A percentile compares a stretch with the other conserved stretches of the same genome.
These are phyloP conservation scores for Pica pica DNA, from an alignment of 2,113 vertebrate genomes.

Conservation along the genomic window DNA sequence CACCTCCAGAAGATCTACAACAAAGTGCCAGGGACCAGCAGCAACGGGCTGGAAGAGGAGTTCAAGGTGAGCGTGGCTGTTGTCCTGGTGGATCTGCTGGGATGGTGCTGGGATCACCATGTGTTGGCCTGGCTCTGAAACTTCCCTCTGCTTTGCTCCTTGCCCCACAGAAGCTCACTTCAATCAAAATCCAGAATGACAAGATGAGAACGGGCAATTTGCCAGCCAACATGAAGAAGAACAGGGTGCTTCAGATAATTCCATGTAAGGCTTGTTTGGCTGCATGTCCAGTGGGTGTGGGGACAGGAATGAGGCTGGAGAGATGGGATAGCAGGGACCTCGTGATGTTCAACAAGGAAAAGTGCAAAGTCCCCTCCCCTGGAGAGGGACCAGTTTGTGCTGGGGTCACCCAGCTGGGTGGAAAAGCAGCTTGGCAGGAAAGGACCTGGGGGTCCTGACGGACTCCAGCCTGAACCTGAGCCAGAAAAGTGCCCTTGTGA, in stretches of 20 bases:
- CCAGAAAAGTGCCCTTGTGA: background rate
- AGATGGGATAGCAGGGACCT: background rate
- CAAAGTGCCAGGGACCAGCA: slow-evolving; percentile 88
- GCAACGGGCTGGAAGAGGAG: slow-evolving; percentile 93
- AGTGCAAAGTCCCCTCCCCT: background rate
- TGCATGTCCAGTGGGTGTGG: accelerated
- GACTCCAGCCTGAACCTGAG: background rate
- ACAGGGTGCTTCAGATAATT: slow-evolving; percentile 98
- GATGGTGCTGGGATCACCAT: accelerated
- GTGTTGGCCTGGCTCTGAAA: background rate
- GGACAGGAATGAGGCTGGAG: background rate
- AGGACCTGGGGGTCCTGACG: background rate
- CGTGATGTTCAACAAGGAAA: background rate
- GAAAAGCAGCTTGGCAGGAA: background rate
- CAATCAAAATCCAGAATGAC: slow-evolving; percentile 99
- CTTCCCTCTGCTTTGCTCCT: background rate
- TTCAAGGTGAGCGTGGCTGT: slow-evolving; percentile 83
- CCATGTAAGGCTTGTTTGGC: slow-evolving; percentile 81
- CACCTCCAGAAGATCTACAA: slow-evolving; percentile 95
- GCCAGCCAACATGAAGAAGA: slow-evolving; percentile 99
- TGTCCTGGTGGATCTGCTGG: background rate
- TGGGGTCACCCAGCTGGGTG: background rate
- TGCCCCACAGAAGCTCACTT: slow-evolving; percentile 87
- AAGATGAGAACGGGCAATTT: slow-evolving; percentile 99
- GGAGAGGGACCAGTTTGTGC: background rate